These are phyloP conservation scores for Corythornis madagascariensis DNA, from an alignment of 2,113 vertebrate species.

Conservation along the genomic window DNA sequence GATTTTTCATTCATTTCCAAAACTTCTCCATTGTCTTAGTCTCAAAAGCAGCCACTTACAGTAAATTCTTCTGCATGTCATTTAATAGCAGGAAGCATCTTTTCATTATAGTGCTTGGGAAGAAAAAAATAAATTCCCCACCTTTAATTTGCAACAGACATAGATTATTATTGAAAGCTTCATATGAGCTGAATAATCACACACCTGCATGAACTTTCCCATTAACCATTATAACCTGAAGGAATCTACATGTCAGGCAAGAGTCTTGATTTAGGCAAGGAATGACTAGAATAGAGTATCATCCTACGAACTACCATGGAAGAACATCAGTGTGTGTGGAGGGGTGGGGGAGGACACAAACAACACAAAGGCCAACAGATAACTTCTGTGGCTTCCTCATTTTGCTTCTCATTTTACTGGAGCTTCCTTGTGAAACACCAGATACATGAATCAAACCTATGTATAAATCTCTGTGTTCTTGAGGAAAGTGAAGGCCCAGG, in stretches of 20 bases:
- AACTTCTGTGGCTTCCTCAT: not conserved
- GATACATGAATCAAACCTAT: conserved; percentile 22
- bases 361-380: not conserved
- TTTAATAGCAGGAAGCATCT: not conserved
- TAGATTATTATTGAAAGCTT: conserved; percentile 53
- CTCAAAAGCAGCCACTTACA: not conserved
- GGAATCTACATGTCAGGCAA: conserved; percentile 32
- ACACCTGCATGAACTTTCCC: conserved; percentile 62
- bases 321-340: not conserved
- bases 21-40: not conserved
- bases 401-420: not conserved
- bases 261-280: conserved; percentile 45
- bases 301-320: not conserved
- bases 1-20: not conserved
- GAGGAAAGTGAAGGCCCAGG: not conserved
- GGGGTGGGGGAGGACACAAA: not conserved
- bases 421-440: not conserved
- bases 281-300: not conserved
- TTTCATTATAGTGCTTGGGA: conserved; percentile 27
- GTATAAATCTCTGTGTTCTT: not conserved
- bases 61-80: not conserved
- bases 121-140: conserved; percentile 10
- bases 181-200: conserved; percentile 62
- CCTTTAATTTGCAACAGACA: conserved; percentile 48
- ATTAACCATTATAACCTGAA: conserved; percentile 16